Conservation (phyloP, 2,888 invertebrate species). For the Petrolisthes manimaculis region DNA sequence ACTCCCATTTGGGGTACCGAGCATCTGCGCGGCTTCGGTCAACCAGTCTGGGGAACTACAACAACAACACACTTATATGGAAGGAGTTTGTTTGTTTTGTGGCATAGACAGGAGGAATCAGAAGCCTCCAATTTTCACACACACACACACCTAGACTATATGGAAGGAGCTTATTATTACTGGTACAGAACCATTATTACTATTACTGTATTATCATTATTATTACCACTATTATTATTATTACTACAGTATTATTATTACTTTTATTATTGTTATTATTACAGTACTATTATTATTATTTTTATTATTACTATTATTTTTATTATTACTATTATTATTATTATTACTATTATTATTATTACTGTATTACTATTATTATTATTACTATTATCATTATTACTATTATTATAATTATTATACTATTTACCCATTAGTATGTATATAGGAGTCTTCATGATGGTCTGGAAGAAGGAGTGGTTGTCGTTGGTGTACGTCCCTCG, state of each 20-base stretch:
- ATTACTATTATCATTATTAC: not conserved
- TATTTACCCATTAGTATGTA: constrained; percentile 47
- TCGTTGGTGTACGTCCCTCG: constrained; percentile 63
- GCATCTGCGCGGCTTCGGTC: too few relatives aligned
- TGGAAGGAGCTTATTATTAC: not conserved
- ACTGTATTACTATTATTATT: not conserved
- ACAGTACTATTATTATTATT: not conserved
- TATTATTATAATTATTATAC: not conserved
- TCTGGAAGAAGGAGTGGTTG: constrained; percentile 50
- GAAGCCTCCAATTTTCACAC: too few relatives aligned
- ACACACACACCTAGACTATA: too few relatives aligned
- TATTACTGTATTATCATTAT: not conserved
- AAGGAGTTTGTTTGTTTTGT: too few relatives aligned
- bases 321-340: not conserved
- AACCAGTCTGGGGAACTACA: too few relatives aligned
- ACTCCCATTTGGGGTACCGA: too few relatives aligned
- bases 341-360: not conserved
- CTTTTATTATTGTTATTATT: not conserved
- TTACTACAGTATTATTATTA: not conserved
- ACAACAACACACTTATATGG: too few relatives aligned
- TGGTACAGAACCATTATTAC: not conserved
- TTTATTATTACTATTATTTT: not conserved
- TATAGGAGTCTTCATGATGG: constrained; percentile 39
- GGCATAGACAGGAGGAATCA: too few relatives aligned
- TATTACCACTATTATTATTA: not conserved